phyloP scores from a whole-genome alignment of 2,888 invertebrate genomes.

The Diaphora mendica region DNA sequence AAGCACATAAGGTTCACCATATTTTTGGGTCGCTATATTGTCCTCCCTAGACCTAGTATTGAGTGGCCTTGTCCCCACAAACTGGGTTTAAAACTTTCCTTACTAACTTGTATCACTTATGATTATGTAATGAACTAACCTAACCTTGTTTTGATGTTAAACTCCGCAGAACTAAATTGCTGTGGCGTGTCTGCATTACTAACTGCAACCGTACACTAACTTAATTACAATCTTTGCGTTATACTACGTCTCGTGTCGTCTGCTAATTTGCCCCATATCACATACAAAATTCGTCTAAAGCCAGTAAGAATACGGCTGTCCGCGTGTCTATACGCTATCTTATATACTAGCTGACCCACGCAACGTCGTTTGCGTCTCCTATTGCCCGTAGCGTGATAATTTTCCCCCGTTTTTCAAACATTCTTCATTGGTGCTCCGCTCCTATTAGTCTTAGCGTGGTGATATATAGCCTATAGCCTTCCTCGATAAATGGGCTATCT shows the following conservation, averaged over 20 bases:
- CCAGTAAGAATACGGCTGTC: too few relatives aligned
- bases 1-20: not conserved
- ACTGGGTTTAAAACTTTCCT: slow-evolving; percentile 14
- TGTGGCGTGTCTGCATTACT: slow-evolving; percentile 2
- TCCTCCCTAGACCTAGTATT: not conserved
- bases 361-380: too few relatives aligned
- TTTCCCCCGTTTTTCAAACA: too few relatives aligned
- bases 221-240: not conserved
- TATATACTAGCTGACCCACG: too few relatives aligned
- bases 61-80: slow-evolving; percentile 2
- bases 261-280: not conserved
- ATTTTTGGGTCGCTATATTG: not conserved
- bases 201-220: not conserved
- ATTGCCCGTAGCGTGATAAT: too few relatives aligned
- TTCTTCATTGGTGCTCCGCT: too few relatives aligned
- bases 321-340: too few relatives aligned
- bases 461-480: too few relatives aligned
- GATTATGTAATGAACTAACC: slow-evolving; percentile 4
- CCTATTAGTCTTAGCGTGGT: too few relatives aligned
- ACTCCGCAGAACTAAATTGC: not conserved
- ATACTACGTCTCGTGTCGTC: not conserved
- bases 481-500: too few relatives aligned
- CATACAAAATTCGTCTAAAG: too few relatives aligned
- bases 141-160: slow-evolving; percentile 6
- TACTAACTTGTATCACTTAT: slow-evolving; percentile 2